phyloP scores from a whole-genome alignment of 2,113 vertebrate species.

The Centrocercus urophasianus region DNA sequence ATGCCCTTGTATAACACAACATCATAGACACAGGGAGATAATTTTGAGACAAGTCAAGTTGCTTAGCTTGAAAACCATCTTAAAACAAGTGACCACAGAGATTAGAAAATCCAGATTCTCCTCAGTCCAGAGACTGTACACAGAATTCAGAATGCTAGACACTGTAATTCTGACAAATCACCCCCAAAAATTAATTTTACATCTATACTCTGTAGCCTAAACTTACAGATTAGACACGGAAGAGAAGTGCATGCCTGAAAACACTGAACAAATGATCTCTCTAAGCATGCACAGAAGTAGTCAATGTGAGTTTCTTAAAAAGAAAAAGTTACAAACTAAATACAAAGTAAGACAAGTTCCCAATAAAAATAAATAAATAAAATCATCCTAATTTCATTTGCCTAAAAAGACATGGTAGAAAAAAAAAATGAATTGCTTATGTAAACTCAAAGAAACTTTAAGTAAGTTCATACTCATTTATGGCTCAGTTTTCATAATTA shows the following conservation, averaged over 20 bases:
- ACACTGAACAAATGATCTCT: neutral
- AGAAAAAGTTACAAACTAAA: neutral
- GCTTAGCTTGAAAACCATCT: neutral
- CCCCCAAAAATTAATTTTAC: neutral
- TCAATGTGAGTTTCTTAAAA: neutral
- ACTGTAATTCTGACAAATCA: neutral
- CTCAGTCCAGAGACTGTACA: neutral
- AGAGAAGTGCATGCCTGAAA: neutral
- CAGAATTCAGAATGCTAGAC: neutral
- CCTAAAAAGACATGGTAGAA: neutral
- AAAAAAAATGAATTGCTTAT: neutral
- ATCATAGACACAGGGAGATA: neutral
- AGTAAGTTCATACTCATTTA: neutral
- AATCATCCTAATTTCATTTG: neutral
- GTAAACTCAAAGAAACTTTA: neutral
- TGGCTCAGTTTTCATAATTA: neutral
- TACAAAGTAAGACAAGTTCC: neutral
- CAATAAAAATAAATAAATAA: too few species aligned
- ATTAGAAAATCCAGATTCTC: neutral
- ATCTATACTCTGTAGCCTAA: neutral
- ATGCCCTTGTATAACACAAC: neutral
- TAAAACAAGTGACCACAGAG: neutral
- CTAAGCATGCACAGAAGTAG: neutral
- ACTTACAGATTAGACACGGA: neutral
- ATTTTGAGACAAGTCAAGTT: neutral